Evolutionary conservation across 2,113 vertebrate genomes (phyloP).

Genomic region (Syngnathus scovelli): DNA sequence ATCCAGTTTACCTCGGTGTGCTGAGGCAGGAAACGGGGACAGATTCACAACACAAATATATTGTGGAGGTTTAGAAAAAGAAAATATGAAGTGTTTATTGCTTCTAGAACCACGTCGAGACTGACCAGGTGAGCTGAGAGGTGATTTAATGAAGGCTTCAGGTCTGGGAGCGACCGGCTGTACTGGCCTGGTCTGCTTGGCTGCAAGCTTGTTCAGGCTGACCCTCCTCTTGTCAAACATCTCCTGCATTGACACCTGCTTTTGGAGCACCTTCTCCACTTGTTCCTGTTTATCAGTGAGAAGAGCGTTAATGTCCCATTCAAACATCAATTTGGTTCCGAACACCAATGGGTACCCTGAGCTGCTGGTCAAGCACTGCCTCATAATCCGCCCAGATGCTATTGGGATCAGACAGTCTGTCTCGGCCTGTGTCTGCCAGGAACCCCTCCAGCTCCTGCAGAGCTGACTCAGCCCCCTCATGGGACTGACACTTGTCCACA

Average conservation of each 20-base stretch:
- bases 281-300: conserved; percentile 74
- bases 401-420: conserved; percentile 77
- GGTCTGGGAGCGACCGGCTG: conserved; percentile 96
- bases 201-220: conserved; percentile 93
- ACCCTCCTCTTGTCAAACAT: conserved; percentile 93
- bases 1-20: conserved; percentile 69
- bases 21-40: conserved; percentile 33
- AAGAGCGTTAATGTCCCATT: background rate
- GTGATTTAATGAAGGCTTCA: conserved; percentile 85
- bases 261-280: conserved; percentile 87
- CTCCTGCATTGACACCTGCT: conserved; percentile 88
- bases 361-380: conserved; percentile 79
- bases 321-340: no score
- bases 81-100: background rate
- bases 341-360: conserved; percentile 70
- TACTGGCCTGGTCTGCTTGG: conserved; percentile 91
- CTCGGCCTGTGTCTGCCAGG: conserved; percentile 76
- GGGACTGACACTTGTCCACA: conserved; percentile 95
- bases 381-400: conserved; percentile 80
- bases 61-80: background rate
- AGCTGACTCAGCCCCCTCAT: conserved; percentile 91
- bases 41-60: background rate
- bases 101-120: background rate
- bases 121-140: conserved; percentile 79
- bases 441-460: conserved; percentile 91